Evolutionary conservation across 2,113 vertebrate genomes (phyloP).

Genomic region (Rhinoptilus africanus): DNA sequence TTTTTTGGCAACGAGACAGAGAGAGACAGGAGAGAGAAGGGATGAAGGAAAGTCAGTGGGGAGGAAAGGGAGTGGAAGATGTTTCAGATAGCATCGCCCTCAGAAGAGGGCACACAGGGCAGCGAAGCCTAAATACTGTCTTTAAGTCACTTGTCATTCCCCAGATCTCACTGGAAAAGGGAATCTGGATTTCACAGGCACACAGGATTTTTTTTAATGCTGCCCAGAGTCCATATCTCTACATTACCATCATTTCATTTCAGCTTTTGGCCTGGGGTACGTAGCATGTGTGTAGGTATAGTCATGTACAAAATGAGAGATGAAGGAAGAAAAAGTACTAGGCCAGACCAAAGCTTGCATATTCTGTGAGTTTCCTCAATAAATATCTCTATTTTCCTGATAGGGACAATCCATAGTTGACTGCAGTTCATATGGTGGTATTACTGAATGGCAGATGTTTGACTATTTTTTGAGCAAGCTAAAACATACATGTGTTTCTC

Average conservation of each 20-base stretch:
- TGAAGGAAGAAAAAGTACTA: background rate
- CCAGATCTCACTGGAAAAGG: background rate
- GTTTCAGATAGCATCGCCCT: background rate
- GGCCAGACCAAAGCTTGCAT: background rate
- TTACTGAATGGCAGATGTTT: background rate
- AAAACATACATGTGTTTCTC: background rate
- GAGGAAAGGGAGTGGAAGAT: background rate
- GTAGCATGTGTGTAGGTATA: background rate
- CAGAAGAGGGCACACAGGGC: background rate
- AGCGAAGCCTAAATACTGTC: background rate
- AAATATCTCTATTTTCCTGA: background rate
- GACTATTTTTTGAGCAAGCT: background rate
- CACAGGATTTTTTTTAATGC: background rate
- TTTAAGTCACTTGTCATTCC: background rate
- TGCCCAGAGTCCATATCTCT: background rate
- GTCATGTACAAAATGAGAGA: background rate
- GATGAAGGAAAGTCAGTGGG: accelerated
- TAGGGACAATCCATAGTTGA: background rate
- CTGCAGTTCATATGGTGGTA: background rate
- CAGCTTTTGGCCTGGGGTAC: background rate
- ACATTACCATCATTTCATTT: background rate
- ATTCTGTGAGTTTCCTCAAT: background rate
- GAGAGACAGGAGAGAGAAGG: background rate
- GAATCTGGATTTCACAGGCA: background rate
- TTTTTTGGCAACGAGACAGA: background rate